Percentiles rank a stretch among this genome's conserved stretches.
Evolutionary conservation across 2,888 invertebrate genomes (phyloP).

Genomic region (Dimorphilus gyrociliatus): DNA sequence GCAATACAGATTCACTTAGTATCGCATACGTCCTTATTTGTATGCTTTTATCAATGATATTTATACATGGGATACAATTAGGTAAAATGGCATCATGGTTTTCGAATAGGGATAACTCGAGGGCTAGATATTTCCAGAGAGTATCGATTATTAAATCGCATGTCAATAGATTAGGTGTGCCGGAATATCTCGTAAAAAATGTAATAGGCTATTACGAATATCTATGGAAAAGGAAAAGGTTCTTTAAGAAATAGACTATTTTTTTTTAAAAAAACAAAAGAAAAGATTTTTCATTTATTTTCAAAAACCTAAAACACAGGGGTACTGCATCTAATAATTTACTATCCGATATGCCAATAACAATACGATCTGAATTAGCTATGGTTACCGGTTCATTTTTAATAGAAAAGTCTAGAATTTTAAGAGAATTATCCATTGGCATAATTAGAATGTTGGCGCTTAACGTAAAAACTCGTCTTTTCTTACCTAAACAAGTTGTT

Average conservation of each 20-base stretch:
- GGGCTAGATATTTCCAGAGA: constrained; percentile 6
- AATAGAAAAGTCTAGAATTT: no score
- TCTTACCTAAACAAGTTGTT: constrained; percentile 10
- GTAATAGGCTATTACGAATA: constrained; percentile 11
- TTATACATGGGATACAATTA: constrained; percentile 9
- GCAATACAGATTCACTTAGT: no score
- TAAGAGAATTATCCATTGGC: constrained; percentile 6
- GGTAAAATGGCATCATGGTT: constrained; percentile 13
- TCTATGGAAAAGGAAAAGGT: constrained; percentile 9
- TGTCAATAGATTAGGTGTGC: constrained; percentile 5
- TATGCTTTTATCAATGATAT: not conserved
- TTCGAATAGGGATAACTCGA: constrained; percentile 9
- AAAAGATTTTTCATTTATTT: no score
- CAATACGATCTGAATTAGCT: no score
- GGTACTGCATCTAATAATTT: no score
- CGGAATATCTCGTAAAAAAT: constrained; percentile 1
- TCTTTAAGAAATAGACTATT: no score
- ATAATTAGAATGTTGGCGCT: constrained; percentile 12
- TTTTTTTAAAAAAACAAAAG: no score
- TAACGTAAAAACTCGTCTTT: constrained; percentile 7
- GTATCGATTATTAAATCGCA: constrained; percentile 6
- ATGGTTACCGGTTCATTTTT: no score
- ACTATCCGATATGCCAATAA: no score
- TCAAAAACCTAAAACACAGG: no score
- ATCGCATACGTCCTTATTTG: no score